Base-by-base conservation (phyloP, 2,888 invertebrate genomes). In the Cataglyphis altisquamis region DNA sequence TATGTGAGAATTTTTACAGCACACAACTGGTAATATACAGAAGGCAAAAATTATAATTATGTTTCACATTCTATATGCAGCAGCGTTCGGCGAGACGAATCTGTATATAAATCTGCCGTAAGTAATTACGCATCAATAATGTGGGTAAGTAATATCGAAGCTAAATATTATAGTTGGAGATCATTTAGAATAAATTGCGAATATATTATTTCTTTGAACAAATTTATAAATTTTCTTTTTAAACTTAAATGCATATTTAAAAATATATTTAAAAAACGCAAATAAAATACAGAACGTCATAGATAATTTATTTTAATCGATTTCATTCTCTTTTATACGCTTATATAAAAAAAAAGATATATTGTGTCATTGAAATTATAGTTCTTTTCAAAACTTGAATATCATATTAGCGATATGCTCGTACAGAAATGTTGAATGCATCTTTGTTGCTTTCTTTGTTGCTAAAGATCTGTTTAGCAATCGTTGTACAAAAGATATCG, bases 271-370 rank as follows among this genome's bases (percentile, higher is more conserved):
- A 10, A 78, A 60, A 45, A 68, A 68, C 18, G 21, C 52, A 68
- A 45, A 18, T 41, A 21, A 15, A 12, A 52, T 52, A 52, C 57
- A 48, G 12, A 68, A 60, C 8, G 3, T 52, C 5, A 45, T 18
- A 70, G 18, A 36, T 60, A 21, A 70, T 70, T 80, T 48, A 45
- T 78, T 78, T 78, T n/a, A 36, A 48, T 70, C 32, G 21, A 48
- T 70, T 67, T 0, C n/a, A 15, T 78, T 32, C 57, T 45, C 32
- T 52, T n/a, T 52, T 52, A n/a, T 52, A 52, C 1, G 15, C 2
- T 52, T 9, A 18, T 78, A 21, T 67, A 39, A 45, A 57, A 57
- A 78, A 60, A n/a, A 32, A 36, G 1, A 67, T n/a, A 41, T 45
- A n/a, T 12, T 77, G 8, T 52, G 4, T 77, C 21, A 21, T 57